Evolutionary conservation across 2,113 vertebrate genomes (phyloP), one percentile per base, ranked within the genome.

Genomic region (Speoplatyrhinus poulsoni): DNA sequence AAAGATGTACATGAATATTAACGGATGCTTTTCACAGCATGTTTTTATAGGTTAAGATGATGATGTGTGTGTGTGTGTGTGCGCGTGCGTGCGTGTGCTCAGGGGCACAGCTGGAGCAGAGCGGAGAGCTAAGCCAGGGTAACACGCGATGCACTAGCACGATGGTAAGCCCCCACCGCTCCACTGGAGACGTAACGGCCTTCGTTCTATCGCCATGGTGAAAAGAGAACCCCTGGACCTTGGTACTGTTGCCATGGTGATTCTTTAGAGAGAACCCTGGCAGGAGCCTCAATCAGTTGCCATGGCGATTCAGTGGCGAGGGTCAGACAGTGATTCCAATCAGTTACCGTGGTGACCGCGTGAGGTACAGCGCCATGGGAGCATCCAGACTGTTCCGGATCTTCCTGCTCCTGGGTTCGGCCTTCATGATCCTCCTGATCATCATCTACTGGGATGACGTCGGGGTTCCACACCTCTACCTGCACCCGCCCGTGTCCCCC

Each of bases 391-490:
- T 96, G 67, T 94, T 98, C 80, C 95, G 94, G 72, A 89, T 98
- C 65, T 95, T 95, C 71, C 90, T 98, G 75, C 93, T 93, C 62
- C 87, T 99, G 77, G 94, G 96, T 49, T 96, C 95, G 0, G 87
- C 92, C 63, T 94, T 98, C 84, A 98, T 95, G 95, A 94, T 99
- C 77, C 93, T 99, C 1, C 86, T 98, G 47, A 98, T 99, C 78
- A 98, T 99, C 12, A 94, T 97, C 46, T 99, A 99, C 85, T 99
- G 97, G 97, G 96, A 99, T 78, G 96, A 95, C 0, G 95, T 98
- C 13, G 95, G 96, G 11, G 92, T 95, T 0, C 91, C 95, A 1
- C 94, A 95, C 79, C 93, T 97, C 80, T 95, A 95, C 81, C 82
- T 96, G 71, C 96, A 95, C 81, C 93, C 94, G 0, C 90, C 96